Evolutionary conservation across 2,113 vertebrate genomes (phyloP).

Genomic region (Glaucidium brasilianum): DNA sequence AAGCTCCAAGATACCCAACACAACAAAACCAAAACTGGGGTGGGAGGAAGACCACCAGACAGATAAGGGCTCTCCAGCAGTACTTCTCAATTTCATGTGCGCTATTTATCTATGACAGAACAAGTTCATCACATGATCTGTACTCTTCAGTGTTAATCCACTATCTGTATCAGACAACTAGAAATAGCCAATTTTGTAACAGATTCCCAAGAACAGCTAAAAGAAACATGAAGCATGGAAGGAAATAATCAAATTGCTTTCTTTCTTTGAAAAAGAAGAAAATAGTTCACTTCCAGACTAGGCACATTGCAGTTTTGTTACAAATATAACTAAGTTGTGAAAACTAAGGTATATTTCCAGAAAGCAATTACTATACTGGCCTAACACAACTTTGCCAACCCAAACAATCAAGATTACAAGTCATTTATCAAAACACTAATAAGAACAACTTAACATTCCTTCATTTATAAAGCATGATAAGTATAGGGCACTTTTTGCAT

Average conservation of each 20-base stretch:
- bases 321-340: background rate
- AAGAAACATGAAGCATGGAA: background rate
- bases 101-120: background rate
- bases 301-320: accelerated
- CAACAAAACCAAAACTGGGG: background rate
- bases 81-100: background rate
- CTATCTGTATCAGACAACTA: too few species aligned
- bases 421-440: background rate
- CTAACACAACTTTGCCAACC: background rate
- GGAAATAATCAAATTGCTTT: background rate
- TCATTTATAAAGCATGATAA: background rate
- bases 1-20: background rate
- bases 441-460: background rate
- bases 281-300: background rate
- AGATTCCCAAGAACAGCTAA: background rate
- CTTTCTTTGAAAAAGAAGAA: background rate
- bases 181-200: background rate
- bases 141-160: background rate
- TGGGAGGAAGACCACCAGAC: background rate
- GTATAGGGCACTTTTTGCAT: background rate
- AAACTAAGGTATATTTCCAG: background rate
- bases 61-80: background rate
- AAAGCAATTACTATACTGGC: background rate
- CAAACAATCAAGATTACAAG: background rate
- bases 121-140: accelerated